A percentile compares a stretch with the other conserved stretches of the same genome.
Evolutionary conservation across 2,113 vertebrate genomes (phyloP).

Genomic region (Xerus inauris): DNA sequence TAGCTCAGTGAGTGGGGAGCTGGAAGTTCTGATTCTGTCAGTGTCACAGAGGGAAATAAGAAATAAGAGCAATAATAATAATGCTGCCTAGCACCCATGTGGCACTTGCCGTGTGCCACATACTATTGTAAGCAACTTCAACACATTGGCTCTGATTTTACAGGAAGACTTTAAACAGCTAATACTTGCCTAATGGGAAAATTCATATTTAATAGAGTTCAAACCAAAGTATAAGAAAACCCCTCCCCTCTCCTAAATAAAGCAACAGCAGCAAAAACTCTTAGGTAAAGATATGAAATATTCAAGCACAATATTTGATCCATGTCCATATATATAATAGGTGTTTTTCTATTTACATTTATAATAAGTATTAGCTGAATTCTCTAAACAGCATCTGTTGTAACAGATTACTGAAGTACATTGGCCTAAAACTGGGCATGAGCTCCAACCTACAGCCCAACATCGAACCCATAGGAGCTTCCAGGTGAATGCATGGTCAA

Average conservation of each 20-base stretch:
- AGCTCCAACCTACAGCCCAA: background rate
- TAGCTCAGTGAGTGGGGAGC: background rate
- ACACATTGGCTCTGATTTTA: background rate
- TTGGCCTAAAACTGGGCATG: background rate
- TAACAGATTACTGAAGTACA: background rate
- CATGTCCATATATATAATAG: background rate
- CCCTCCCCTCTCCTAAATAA: background rate
- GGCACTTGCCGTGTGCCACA: background rate
- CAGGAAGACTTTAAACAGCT: background rate
- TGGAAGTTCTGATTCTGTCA: background rate
- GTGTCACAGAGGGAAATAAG: background rate
- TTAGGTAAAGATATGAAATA: background rate
- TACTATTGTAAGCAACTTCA: background rate
- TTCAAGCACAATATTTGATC: background rate
- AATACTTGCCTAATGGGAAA: constrained; percentile 4
- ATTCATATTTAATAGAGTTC: background rate
- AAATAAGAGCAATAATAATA: background rate
- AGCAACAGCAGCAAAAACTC: background rate
- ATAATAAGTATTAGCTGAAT: background rate
- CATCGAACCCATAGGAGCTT: background rate
- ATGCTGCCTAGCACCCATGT: background rate
- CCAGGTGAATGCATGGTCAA: no score
- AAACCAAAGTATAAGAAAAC: background rate
- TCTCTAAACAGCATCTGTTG: background rate
- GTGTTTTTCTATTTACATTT: background rate